These are phyloP conservation scores for Drosophila orena DNA, from an alignment of 1,140 invertebrate genomes.

Conservation along the genomic window DNA sequence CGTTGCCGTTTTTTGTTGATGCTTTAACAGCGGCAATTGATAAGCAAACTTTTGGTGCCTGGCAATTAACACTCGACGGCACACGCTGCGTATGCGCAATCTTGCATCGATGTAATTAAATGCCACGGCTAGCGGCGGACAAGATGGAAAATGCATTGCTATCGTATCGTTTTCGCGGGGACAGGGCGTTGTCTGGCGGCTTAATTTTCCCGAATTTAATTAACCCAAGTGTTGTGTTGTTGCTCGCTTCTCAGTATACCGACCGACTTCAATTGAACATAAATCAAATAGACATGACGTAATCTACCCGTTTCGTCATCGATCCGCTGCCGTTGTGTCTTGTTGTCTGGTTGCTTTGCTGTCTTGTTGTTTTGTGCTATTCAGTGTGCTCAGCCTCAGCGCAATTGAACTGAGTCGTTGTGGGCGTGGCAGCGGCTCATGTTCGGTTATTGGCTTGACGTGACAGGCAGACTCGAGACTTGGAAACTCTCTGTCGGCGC, in stretches of 20 bases:
- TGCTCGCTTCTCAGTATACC: conserved; percentile 30
- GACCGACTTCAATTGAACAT: conserved; percentile 61
- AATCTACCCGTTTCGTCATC: conserved; percentile 64
- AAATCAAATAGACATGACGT: conserved; percentile 69
- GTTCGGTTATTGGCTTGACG: conserved; percentile 57
- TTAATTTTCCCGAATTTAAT: conserved; percentile 76
- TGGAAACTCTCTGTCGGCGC: conserved; percentile 33
- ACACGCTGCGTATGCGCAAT: conserved; percentile 76
- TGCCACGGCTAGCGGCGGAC: conserved; percentile 39
- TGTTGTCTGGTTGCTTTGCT: conserved; percentile 8
- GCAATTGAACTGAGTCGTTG: conserved; percentile 20
- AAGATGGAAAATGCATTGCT: conserved; percentile 11
- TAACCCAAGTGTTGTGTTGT: conserved; percentile 58
- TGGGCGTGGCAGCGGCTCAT: conserved; percentile 63
- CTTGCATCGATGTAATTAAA: conserved; percentile 42
- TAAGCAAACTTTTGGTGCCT: conserved; percentile 68
- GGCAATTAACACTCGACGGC: conserved; percentile 72
- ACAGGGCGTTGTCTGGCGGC: conserved; percentile 53
- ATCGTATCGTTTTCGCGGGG: conserved; percentile 8
- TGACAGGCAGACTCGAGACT: conserved; percentile 28
- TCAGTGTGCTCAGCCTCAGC: conserved; percentile 26
- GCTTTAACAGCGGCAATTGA: conserved; percentile 56
- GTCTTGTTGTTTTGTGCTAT: conserved; percentile 19
- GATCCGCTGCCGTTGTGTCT: conserved; percentile 24
- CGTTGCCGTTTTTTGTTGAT: conserved; percentile 22